Evolutionary conservation across 2,888 invertebrate genomes (phyloP).

Genomic region (Dynastes grantii): DNA sequence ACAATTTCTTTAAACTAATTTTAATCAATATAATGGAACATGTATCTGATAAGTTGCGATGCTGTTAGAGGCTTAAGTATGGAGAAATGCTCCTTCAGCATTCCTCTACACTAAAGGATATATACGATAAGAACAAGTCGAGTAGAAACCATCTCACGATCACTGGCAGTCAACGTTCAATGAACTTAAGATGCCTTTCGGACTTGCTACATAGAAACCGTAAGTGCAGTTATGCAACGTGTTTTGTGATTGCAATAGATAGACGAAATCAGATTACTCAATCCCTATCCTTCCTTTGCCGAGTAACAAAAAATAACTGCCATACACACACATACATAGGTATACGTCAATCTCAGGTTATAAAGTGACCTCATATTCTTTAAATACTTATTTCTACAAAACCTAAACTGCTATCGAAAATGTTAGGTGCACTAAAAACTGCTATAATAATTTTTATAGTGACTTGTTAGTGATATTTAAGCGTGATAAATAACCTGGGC

Average conservation of each 20-base stretch:
- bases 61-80: background rate
- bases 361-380: too few species aligned
- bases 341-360: background rate
- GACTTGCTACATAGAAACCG: conserved; percentile 36
- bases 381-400: too few species aligned
- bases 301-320: background rate
- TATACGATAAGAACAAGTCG: conserved; percentile 40
- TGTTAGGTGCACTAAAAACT: too few species aligned
- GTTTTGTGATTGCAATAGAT: conserved; percentile 40
- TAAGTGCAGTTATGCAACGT: conserved; percentile 47
- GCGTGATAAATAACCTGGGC: too few species aligned
- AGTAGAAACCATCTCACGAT: conserved; percentile 34
- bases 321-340: background rate
- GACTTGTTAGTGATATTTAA: too few species aligned
- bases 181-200: conserved; percentile 42
- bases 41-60: too few species aligned
- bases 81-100: conserved; percentile 20
- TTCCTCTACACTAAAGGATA: conserved; percentile 33
- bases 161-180: conserved; percentile 35
- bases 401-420: too few species aligned
- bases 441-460: too few species aligned
- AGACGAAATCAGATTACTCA: conserved; percentile 34
- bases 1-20: too few species aligned
- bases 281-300: background rate
- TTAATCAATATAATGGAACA: too few species aligned